phyloP scores from a whole-genome alignment of 2,797 vertebrate species.

The Nannoperca australis region DNA sequence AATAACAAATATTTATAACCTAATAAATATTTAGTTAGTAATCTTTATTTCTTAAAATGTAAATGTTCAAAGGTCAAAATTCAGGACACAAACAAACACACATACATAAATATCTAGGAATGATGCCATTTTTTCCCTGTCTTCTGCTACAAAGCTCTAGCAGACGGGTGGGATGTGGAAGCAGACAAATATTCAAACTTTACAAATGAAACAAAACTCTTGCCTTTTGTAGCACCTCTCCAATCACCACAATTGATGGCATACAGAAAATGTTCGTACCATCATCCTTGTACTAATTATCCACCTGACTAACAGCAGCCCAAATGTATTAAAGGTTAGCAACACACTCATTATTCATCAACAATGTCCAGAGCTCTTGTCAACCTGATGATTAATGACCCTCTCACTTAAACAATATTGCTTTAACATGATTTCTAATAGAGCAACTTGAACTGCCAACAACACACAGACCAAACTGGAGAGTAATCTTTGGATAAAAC shows the following conservation, averaged over 20 bases:
- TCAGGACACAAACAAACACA: not conserved
- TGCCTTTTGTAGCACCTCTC: conserved; percentile 1
- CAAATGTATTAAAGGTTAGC: conserved; percentile 69
- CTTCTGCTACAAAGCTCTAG: not conserved
- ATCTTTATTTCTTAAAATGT: conserved; percentile 1
- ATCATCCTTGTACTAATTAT: conserved; percentile 58
- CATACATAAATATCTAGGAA: not conserved
- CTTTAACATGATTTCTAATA: conserved; percentile 79
- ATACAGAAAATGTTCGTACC: conserved; percentile 39
- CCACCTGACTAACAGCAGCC: conserved; percentile 70
- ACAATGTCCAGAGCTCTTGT: conserved; percentile 80
- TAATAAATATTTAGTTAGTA: not conserved
- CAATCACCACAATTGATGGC: conserved; percentile 55
- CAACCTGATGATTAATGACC: conserved; percentile 82
- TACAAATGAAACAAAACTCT: conserved; percentile 48
- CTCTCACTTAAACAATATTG: conserved; percentile 73
- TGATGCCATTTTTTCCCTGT: not conserved
- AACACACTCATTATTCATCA: conserved; percentile 75
- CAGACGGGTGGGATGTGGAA: not conserved
- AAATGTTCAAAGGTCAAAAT: not conserved
- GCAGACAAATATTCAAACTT: conserved; percentile 21
- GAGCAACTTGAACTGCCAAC: conserved; percentile 68
- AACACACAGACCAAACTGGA: conserved; percentile 48
- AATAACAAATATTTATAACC: too few species aligned
- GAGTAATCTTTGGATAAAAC: conserved; percentile 64